phyloP scores from a whole-genome alignment of 2,888 invertebrate species.

The Melanostoma mellinum region DNA sequence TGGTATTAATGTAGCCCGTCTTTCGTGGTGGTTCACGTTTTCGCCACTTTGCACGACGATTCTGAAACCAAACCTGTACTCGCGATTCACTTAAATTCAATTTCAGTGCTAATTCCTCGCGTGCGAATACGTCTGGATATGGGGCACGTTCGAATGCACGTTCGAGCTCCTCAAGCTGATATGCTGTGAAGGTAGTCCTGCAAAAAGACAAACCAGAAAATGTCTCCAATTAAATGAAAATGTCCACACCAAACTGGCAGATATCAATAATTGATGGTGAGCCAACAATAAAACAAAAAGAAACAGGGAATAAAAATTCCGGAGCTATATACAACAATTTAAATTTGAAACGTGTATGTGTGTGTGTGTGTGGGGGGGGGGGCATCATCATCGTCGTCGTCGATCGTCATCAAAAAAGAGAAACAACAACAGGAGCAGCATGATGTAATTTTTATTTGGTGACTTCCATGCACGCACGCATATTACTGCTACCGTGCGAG shows the following conservation, averaged over 20 bases:
- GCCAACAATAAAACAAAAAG: constrained; percentile 45
- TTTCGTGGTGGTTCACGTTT: constrained; percentile 96
- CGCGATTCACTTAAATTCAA: constrained; percentile 92
- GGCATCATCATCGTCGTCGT: neutral
- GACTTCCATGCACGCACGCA: neutral
- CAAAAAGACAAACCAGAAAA: constrained; percentile 76
- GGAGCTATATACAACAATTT: constrained; percentile 7
- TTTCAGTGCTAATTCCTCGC: constrained; percentile 96
- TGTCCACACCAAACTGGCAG: constrained; percentile 67
- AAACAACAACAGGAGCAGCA: constrained; percentile 9
- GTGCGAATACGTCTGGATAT: constrained; percentile 97
- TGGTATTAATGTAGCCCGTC: constrained; percentile 89
- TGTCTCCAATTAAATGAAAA: constrained; percentile 63
- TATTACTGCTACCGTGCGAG: neutral
- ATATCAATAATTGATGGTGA: constrained; percentile 65
- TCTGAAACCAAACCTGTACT: constrained; percentile 85
- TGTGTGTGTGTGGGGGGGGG: neutral
- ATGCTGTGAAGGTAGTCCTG: constrained; percentile 98
- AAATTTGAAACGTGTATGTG: constrained; percentile 29
- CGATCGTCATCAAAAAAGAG: neutral
- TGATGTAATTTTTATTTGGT: constrained; percentile 27
- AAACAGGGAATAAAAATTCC: neutral
- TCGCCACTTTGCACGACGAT: constrained; percentile 96
- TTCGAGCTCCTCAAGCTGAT: constrained; percentile 96
- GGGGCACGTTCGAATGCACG: constrained; percentile 97